Percentiles rank a stretch among this genome's conserved stretches.
Evolutionary conservation across 1,140 invertebrate species (phyloP).

Genomic region (Scaptomyza pallida): DNA sequence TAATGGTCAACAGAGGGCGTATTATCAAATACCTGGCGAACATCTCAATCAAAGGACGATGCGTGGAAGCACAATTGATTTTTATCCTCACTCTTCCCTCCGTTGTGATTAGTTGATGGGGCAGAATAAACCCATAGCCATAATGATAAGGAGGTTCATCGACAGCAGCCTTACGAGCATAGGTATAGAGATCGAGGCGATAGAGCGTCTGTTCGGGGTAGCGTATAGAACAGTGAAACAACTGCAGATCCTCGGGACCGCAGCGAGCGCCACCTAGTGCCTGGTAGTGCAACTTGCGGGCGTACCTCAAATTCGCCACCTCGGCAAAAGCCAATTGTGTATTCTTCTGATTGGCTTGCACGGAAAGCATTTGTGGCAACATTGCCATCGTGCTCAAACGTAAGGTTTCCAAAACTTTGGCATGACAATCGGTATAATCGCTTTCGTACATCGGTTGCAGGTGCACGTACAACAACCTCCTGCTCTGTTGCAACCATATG

Average conservation of each 20-base stretch:
- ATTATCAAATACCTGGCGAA: constrained; percentile 49
- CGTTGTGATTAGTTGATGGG: constrained; percentile 32
- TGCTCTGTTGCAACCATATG: constrained; percentile 88
- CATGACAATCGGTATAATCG: background rate
- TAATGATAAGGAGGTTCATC: constrained; percentile 69
- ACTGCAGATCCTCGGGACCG: constrained; percentile 48
- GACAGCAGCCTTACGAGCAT: constrained; percentile 18
- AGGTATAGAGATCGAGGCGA: constrained; percentile 59
- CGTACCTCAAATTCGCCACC: constrained; percentile 52
- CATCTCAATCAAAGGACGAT: constrained; percentile 63
- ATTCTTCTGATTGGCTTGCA: constrained; percentile 84
- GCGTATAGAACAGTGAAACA: constrained; percentile 56
- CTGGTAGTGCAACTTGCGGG: constrained; percentile 35
- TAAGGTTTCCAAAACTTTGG: background rate
- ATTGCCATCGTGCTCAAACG: background rate
- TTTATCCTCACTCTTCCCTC: constrained; percentile 50
- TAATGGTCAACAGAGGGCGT: constrained; percentile 14
- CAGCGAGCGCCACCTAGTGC: constrained; percentile 46
- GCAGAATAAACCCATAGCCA: constrained; percentile 55
- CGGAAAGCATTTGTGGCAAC: background rate
- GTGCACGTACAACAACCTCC: constrained; percentile 88
- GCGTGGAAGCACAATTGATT: constrained; percentile 64
- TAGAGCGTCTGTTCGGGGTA: constrained; percentile 41
- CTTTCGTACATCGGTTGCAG: constrained; percentile 88
- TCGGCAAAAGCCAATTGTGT: constrained; percentile 43